These are phyloP conservation scores for Hydrophis major DNA, from an alignment of 2,797 vertebrate genomes.

Conservation along the genomic window DNA sequence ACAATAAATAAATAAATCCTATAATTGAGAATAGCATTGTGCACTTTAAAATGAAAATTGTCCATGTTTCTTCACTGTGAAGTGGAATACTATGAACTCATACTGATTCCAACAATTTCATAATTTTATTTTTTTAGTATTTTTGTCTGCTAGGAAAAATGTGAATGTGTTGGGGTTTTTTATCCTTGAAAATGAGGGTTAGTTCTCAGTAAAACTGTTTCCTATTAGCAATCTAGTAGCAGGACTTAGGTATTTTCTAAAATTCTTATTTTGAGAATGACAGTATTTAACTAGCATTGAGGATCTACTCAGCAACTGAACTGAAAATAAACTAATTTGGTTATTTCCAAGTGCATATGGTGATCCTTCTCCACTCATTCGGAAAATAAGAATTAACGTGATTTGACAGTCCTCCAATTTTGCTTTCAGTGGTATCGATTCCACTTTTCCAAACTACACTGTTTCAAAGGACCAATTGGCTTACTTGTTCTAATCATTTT, in stretches of 20 bases:
- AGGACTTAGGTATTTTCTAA: constrained; percentile 21
- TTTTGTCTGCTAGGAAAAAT: not conserved
- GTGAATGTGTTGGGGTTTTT: not conserved
- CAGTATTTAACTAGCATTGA: constrained; percentile 34
- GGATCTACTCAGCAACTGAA: constrained; percentile 53
- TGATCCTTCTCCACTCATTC: constrained; percentile 65
- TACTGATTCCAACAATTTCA: not conserved
- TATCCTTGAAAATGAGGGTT: not conserved
- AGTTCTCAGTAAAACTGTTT: not conserved
- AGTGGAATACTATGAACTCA: not conserved
- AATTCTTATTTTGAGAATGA: constrained; percentile 42
- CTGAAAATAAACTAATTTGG: constrained; percentile 70
- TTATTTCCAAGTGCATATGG: constrained; percentile 71
- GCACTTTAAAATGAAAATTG: not conserved
- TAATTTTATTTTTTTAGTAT: not conserved
- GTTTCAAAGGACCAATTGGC: constrained; percentile 63
- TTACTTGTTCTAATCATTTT: constrained; percentile 71
- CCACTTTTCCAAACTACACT: constrained; percentile 66
- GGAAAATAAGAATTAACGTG: constrained; percentile 74
- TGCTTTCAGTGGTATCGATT: constrained; percentile 78
- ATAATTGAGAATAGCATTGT: not conserved
- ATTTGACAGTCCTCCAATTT: constrained; percentile 79
- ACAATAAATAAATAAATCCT: not conserved
- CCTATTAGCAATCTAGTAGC: not conserved
- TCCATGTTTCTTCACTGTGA: not conserved